These are phyloP conservation scores for Acronicta leporina DNA, from an alignment of 2,888 invertebrate genomes.

Conservation along the genomic window DNA sequence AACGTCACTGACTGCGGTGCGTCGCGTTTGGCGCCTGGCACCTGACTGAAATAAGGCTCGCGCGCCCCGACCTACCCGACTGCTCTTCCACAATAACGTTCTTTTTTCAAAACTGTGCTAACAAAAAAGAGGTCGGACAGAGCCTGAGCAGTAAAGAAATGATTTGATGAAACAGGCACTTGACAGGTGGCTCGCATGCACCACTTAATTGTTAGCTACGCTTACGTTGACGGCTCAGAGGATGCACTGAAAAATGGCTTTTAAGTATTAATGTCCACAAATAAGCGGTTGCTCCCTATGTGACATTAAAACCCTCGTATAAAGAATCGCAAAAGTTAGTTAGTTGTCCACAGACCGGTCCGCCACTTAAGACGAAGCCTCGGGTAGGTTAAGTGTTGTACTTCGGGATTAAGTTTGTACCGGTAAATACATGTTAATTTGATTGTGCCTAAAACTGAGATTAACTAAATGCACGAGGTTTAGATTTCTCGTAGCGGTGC, in stretches of 20 bases:
- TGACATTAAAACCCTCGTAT: slow-evolving; percentile 78
- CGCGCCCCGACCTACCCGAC: slow-evolving; percentile 88
- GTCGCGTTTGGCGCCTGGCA: slow-evolving; percentile 84
- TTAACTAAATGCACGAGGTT: slow-evolving; percentile 61
- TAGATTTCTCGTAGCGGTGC: slow-evolving; percentile 75
- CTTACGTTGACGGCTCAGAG: slow-evolving; percentile 73
- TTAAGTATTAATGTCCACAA: slow-evolving; percentile 84
- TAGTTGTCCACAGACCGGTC: slow-evolving; percentile 67
- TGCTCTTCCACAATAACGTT: slow-evolving; percentile 79
- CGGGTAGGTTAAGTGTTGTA: slow-evolving; percentile 7
- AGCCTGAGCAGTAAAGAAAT: slow-evolving; percentile 87
- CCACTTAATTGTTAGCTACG: slow-evolving; percentile 82
- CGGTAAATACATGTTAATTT: slow-evolving; percentile 21
- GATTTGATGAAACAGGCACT: slow-evolving; percentile 87
- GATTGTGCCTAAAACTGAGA: slow-evolving; percentile 50
- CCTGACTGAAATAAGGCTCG: slow-evolving; percentile 86
- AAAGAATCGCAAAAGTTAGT: slow-evolving; percentile 66
- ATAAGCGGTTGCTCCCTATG: slow-evolving; percentile 79
- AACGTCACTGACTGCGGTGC: slow-evolving; percentile 69
- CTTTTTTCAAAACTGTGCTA: slow-evolving; percentile 80
- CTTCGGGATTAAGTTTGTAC: slow-evolving; percentile 11
- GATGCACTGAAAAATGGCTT: slow-evolving; percentile 83
- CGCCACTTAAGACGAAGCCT: slow-evolving; percentile 22
- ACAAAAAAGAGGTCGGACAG: slow-evolving; percentile 83
- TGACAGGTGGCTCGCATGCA: slow-evolving; percentile 86